A percentile compares a stretch with the other conserved stretches of the same genome.
Evolutionary conservation across 2,797 vertebrate genomes (phyloP).

Genomic region (Oreochromis mossambicus): DNA sequence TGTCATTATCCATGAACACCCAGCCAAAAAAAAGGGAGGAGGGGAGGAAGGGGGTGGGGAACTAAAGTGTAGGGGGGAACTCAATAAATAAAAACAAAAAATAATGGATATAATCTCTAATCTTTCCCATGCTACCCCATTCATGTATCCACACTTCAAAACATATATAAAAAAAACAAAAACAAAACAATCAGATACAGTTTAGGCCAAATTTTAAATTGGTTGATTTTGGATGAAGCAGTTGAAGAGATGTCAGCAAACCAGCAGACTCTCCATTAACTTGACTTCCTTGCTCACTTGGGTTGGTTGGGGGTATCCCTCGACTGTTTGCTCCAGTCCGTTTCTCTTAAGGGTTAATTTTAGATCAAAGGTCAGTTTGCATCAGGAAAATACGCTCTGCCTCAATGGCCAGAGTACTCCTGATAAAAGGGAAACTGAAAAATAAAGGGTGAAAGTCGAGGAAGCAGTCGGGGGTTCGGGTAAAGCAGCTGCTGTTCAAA

Average conservation of each 20-base stretch:
- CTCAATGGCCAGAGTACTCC: slow-evolving; percentile 12
- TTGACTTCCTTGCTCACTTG: neutral
- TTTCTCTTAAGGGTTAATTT: neutral
- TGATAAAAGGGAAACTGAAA: slow-evolving; percentile 21
- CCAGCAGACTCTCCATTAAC: neutral
- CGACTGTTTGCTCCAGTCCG: slow-evolving; percentile 2
- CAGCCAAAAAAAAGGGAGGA: slow-evolving; percentile 54
- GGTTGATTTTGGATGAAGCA: neutral
- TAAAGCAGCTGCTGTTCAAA: slow-evolving; percentile 72
- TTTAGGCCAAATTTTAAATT: slow-evolving; percentile 26
- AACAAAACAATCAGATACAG: neutral
- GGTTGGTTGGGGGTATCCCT: slow-evolving; percentile 1
- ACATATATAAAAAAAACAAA: neutral
- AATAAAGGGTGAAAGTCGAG: slow-evolving; percentile 19
- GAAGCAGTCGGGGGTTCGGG: slow-evolving; percentile 30
- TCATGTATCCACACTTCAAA: slow-evolving; percentile 37
- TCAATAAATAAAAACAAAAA: slow-evolving; percentile 75
- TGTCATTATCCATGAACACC: slow-evolving; percentile 71
- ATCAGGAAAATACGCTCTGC: neutral
- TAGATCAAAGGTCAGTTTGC: neutral
- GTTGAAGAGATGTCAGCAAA: neutral
- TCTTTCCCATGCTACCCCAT: slow-evolving; percentile 30
- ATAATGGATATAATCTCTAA: slow-evolving; percentile 44
- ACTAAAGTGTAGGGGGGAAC: neutral
- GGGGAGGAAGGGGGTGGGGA: neutral